Base-by-base conservation (phyloP, 2,888 invertebrate genomes). In the Eupsilia transversa region DNA sequence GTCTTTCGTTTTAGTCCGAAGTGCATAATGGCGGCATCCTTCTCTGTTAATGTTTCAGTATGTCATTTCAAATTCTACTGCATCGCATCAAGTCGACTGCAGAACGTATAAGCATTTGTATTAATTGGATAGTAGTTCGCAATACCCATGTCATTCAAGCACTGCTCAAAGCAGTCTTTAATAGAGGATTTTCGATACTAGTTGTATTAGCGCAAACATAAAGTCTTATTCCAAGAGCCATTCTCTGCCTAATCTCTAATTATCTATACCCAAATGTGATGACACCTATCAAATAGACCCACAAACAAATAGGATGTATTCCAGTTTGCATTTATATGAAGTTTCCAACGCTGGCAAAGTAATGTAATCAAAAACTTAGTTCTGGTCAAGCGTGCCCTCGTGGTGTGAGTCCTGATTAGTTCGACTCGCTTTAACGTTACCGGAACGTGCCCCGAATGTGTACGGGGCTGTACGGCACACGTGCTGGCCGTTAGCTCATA, bases 381-480 rank as follows among this genome's bases (percentile, higher is more conserved):
- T 77, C 74, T 83, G 81, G 69, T 83, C 77, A 84, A 83, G 67
- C 80, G 59, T 71, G 71, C 30, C 54, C 73, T 43, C 67, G 68
- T 79, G 68, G 71, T 75, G 78, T 71, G 82, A 87, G 80, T 83
- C 84, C 85, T 89, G 89, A 89, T 90, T 89, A 89, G 88, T 89
- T 89, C 69, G 81, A 82, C 79, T 83, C 82, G 72, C 85, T 88
- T 83, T 83, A 85, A 86, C 84, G 77, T 73, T 77, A 74, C 68
- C 30, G 49, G 80, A 83, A 84, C 89, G 89, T 88, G 90, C 72
- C 46, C 73, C 35, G 92, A 91, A 91, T 92, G 84, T 80, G 83
- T 80, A 85, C 82, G 56, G 56, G 49, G 92, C 84, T 80, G 80
- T 80, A 86, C 80, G 56, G 63, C 68, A 85, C 88, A 89, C 84